Evolutionary conservation across 2,888 invertebrate genomes (phyloP), one percentile per base, ranked within the genome.

Genomic region (Dasysyrphus tricinctus): DNA sequence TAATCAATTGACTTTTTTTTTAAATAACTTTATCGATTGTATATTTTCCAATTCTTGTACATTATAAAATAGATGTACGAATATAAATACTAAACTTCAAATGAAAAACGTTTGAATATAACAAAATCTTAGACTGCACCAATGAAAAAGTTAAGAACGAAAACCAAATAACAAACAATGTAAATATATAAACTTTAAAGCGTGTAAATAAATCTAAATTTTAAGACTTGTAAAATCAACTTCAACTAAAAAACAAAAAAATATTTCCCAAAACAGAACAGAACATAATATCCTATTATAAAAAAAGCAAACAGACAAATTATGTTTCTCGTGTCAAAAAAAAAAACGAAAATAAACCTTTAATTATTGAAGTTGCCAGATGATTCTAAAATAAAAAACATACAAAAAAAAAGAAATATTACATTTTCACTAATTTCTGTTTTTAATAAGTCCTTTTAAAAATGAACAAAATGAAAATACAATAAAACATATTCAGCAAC

Each of bases 401-500:
- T 51, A 39, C 44, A 5, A 14, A 59, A 24, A 34, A 19, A 39
- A 39, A 3, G 2, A 24, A 24, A 24, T 3, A 24, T 24, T 2
- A 44, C 16, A 54, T 29, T n/a, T 44, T 54, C 16, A 56, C n/a
- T 74, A 79, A 75, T 83, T 83, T 83, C 61, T 63, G 69, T 57
- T 76, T 76, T 75, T 80, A 67, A 63, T 39, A 51, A 73, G 47
- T 51, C 63, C 77, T 70, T 63, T 44, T 2, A 19, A 72, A 76
- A 67, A 19, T 19, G 3, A 42, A 42, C n/a, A 14, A n/a, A 42
- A 54, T 12, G 16, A 51, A 12, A 79, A 65, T 79, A 75, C 76
- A 80, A 63, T 74, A 73, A 81, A 74, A 81, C 85, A 86, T 86
- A 86, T 86, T 86, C 78, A 86, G 69, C 77, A 81, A 81, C 80